Conservation (phyloP, 1,140 invertebrate genomes). For the Nasonia longicornis region DNA sequence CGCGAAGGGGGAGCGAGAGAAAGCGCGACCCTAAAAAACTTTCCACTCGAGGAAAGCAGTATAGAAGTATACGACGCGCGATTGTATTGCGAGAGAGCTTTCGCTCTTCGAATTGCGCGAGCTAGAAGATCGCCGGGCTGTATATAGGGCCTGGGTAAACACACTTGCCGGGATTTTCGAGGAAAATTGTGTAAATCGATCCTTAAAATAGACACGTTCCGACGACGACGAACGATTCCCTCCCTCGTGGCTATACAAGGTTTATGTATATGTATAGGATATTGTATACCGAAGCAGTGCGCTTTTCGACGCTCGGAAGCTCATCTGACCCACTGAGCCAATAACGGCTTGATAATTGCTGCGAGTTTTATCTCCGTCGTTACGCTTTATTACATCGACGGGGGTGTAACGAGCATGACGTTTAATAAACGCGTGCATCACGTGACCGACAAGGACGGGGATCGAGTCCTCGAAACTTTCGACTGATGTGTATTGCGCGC, state of each 20-base stretch:
- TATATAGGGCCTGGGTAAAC: neutral
- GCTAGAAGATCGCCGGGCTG: neutral
- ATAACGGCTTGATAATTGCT: no score
- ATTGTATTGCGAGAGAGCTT: neutral
- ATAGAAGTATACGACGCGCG: neutral
- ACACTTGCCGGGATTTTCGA: neutral
- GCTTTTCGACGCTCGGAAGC: neutral
- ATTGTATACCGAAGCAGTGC: neutral
- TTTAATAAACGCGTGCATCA: no score
- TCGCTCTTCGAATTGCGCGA: neutral
- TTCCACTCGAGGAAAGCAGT: neutral
- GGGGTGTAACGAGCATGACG: neutral
- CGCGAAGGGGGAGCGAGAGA: neutral
- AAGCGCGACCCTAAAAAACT: slow-evolving; percentile 13
- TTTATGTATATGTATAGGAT: no score
- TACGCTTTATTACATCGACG: no score
- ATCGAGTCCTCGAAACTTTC: neutral
- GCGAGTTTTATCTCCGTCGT: no score
- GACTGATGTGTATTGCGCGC: neutral
- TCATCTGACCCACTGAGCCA: no score
- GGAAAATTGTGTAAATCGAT: slow-evolving; percentile 26
- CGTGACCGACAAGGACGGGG: neutral
- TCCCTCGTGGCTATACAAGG: no score
- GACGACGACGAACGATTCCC: neutral
- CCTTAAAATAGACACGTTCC: slow-evolving; percentile 20